These are phyloP conservation scores for Cepaea hortensis DNA, from an alignment of 2,888 invertebrate genomes.

Conservation along the genomic window DNA sequence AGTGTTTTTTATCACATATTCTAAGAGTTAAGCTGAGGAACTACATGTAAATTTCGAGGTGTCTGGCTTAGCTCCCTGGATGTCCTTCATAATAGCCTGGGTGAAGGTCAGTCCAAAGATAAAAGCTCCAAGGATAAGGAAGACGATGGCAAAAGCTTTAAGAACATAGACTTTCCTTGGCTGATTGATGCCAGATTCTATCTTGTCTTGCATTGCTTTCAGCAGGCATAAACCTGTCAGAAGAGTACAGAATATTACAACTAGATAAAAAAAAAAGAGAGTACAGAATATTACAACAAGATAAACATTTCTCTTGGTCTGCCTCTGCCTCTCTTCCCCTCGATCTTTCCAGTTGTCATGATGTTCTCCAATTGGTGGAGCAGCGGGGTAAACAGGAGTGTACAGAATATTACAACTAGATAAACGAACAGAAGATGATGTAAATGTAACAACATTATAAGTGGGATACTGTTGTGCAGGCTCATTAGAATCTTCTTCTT, in stretches of 20 bases:
- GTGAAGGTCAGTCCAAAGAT: constrained; percentile 75
- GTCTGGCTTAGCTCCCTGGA: constrained; percentile 63
- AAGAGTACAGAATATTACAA: too few relatives aligned
- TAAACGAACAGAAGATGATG: too few relatives aligned
- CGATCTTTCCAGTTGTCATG: too few relatives aligned
- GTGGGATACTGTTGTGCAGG: too few relatives aligned
- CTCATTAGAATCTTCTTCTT: too few relatives aligned
- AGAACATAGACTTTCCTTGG: constrained; percentile 56
- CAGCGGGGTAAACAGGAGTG: too few relatives aligned
- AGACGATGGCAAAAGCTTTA: constrained; percentile 60
- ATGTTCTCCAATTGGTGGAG: too few relatives aligned
- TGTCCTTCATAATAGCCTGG: constrained; percentile 70
- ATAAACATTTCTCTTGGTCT: too few relatives aligned
- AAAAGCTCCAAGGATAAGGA: constrained; percentile 73
- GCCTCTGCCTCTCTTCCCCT: not conserved
- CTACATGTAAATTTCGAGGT: constrained; percentile 64
- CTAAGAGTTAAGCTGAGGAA: not conserved
- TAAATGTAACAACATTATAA: too few relatives aligned
- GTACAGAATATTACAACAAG: too few relatives aligned
- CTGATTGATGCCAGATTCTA: constrained; percentile 52
- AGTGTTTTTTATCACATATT: not conserved
- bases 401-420: too few relatives aligned
- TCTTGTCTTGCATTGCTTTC: constrained; percentile 60
- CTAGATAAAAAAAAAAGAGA: too few relatives aligned
- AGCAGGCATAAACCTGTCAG: constrained; percentile 73